Base-by-base conservation (phyloP, 2,797 vertebrate genomes). In the Numenius phaeopus region DNA sequence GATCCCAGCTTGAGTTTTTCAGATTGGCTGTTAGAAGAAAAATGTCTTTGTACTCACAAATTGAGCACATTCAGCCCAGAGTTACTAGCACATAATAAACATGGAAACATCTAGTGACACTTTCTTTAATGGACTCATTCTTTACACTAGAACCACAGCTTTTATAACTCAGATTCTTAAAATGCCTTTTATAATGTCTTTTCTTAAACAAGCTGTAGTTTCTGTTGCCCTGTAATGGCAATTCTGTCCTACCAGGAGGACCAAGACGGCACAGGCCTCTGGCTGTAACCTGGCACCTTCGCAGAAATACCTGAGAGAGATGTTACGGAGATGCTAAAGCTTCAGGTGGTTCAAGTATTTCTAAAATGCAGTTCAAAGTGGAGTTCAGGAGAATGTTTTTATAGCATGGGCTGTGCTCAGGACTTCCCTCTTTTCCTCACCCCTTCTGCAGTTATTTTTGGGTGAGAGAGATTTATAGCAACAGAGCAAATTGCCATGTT, bases 21-120 rank as follows among this genome's bases (percentile, higher is more conserved):
- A 92, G 90, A 81, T 87, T 81, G 84, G 65, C 72, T 81, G 61
- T 96, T 96, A 92, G 82, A 90, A 96, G 95, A 95, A 94, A 93
- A 94, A 92, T 91, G 69, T 83, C 87, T 95, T 94, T 95, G 87
- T 95, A 79, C 62, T 94, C 82, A 83, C 72, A 92, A 93, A 92
- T 65, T 54, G 93, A 80, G 54, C 81, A 79, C 61, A 34, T 87
- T 92, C 90, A 94, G 61, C 59, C 42, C 69, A 85, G 84, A 95
- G 69, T 94, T 87, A 65, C 79, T 92, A 81, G 84, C 95, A 97
- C 82, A 54, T 95, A 92, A 95, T 97, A 97, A 97, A 94, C 97
- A 89, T 30, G 39, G 90, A 96, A 97, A 89, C 84, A 96, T 96
- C 89, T 77, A 96, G 86, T 93, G 94, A 91, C 27, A 8, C 87